Base-by-base conservation (phyloP, 2,113 vertebrate species). In the Puntigrus tetrazona region DNA sequence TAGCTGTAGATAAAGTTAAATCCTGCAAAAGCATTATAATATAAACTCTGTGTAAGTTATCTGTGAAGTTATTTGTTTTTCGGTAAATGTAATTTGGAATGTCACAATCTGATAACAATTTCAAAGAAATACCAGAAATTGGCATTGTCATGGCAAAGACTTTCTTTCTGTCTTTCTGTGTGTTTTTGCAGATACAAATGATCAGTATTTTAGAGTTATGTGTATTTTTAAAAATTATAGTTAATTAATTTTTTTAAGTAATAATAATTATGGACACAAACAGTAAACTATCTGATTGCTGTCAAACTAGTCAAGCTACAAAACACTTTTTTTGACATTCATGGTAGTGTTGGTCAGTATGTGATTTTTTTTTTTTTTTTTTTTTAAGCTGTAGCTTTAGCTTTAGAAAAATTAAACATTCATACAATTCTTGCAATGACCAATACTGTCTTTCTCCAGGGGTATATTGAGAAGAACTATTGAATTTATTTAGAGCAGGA, bases 401-500 rank as follows among this genome's bases (percentile, higher is more conserved):
- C n/a, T n/a, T 45, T n/a, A 86, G 31, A 57, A 63, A 86, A 75
- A 83, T 20, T 13, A 74, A 67, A 36, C 41, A 18, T 52, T 55
- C 36, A 34, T 45, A 79, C 80, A 78, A 55, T 72, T 69, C 59
- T 67, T 83, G 69, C 65, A 85, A 70, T 86, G 75, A 83, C 82
- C 52, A 75, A 25, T 73, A 10, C 74, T 57, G 43, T 82, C 59
- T 73, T 70, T 82, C 85, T 85, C 70, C 45, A 16, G 86, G 76
- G 67, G 27, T 84, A 59, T 63, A 69, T 74, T 86, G 47, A 80
- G 87, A 81, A 45, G 84, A 25, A 47, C 16, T 27, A 11, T 31
- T 34, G 38, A 34, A 80, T 81, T 77, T 86, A 86, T 84, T 85
- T 78, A 83, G 76, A 78, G 78, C 55, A 29, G 59, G 38, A 20